These are phyloP conservation scores for Chiroxiphia lanceolata DNA, from an alignment of 2,797 vertebrate genomes.

Conservation along the genomic window DNA sequence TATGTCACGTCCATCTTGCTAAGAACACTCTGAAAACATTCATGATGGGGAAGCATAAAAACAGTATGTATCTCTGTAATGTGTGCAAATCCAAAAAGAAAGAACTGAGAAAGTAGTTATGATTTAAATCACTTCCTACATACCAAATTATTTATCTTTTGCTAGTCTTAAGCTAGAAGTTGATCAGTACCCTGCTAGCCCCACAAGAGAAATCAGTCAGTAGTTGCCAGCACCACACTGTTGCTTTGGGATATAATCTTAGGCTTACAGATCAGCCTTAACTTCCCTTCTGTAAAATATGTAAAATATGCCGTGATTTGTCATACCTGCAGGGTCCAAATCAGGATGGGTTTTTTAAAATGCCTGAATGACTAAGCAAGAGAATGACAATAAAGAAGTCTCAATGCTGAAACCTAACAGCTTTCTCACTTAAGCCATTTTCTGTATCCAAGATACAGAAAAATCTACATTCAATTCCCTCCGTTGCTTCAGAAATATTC, in stretches of 20 bases:
- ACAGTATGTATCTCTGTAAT: not conserved
- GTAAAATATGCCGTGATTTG: not conserved
- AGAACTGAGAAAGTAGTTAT: not conserved
- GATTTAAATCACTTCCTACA: not conserved
- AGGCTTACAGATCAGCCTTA: not conserved
- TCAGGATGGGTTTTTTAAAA: not conserved
- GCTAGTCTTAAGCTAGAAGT: not conserved
- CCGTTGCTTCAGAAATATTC: not conserved
- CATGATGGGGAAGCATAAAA: not conserved
- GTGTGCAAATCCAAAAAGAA: not conserved
- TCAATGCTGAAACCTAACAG: not conserved
- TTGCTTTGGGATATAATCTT: not conserved
- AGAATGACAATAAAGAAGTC: not conserved
- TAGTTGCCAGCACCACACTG: not conserved
- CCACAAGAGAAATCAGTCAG: not conserved
- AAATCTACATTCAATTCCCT: not conserved
- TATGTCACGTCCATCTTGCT: not conserved
- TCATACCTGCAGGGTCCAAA: not conserved
- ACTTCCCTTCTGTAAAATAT: not conserved
- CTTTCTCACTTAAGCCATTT: not conserved
- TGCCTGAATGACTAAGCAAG: not conserved
- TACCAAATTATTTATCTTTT: not conserved
- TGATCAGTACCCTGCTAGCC: not conserved
- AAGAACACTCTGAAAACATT: not conserved
- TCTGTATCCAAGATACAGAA: constrained; percentile 4